Evolutionary conservation across 2,113 vertebrate species (phyloP).

Genomic region (Vulpes ferrilata): DNA sequence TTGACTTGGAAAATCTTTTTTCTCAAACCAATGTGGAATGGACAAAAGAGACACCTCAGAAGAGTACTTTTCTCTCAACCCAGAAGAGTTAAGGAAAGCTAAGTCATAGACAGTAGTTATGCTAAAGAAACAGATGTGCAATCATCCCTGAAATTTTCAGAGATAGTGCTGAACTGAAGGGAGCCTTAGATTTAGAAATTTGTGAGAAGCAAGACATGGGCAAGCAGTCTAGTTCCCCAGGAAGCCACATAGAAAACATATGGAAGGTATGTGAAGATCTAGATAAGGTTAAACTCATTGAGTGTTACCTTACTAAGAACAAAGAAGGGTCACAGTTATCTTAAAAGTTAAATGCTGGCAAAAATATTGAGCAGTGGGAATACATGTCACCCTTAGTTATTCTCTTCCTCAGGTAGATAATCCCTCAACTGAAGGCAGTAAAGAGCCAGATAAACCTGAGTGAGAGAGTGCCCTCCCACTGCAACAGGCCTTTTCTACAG

Average conservation of each 20-base stretch:
- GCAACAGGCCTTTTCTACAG: constrained; percentile 77
- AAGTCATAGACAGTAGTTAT: constrained; percentile 75
- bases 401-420: constrained; percentile 81
- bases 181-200: constrained; percentile 85
- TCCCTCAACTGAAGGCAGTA: constrained; percentile 71
- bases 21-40: constrained; percentile 53
- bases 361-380: constrained; percentile 80
- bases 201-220: constrained; percentile 89
- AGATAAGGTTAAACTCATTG: constrained; percentile 89
- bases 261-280: constrained; percentile 85
- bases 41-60: constrained; percentile 76
- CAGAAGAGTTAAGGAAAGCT: constrained; percentile 76
- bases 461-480: constrained; percentile 78
- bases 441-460: constrained; percentile 79
- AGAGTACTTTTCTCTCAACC: constrained; percentile 76
- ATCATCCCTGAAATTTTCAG: constrained; percentile 75
- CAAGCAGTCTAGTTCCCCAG: constrained; percentile 86
- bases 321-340: constrained; percentile 81
- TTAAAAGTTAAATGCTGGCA: constrained; percentile 81
- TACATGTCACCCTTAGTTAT: constrained; percentile 88
- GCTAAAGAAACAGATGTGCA: constrained; percentile 78
- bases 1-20: constrained; percentile 84
- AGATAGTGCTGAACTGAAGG: constrained; percentile 84
- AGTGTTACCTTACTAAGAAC: constrained; percentile 88
- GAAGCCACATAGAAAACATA: constrained; percentile 84